These are phyloP conservation scores for Brachionus calyciflorus DNA, from an alignment of 1,140 invertebrate species.

Conservation along the genomic window DNA sequence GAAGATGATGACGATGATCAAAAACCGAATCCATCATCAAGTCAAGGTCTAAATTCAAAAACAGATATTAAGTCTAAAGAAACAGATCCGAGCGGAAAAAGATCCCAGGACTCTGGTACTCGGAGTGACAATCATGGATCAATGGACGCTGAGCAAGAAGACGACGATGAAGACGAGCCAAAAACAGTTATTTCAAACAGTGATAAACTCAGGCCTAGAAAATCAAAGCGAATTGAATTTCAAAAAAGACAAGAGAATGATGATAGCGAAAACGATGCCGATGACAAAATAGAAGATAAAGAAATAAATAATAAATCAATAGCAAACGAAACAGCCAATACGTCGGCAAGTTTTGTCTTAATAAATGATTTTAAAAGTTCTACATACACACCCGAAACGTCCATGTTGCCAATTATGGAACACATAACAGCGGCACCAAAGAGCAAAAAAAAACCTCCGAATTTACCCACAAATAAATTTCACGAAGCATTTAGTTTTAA, in stretches of 20 bases:
- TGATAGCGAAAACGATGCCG: constrained; percentile 10
- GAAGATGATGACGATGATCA: neutral
- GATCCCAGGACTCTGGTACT: no score
- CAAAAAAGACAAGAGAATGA: neutral
- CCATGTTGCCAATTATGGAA: neutral
- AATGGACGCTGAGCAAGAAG: neutral
- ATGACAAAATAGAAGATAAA: neutral
- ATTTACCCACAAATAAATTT: neutral
- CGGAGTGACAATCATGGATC: neutral
- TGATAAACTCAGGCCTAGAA: neutral
- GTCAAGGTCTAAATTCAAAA: no score
- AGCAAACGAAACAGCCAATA: neutral
- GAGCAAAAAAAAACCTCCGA: constrained; percentile 20
- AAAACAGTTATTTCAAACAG: neutral
- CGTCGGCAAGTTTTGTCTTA: constrained; percentile 5
- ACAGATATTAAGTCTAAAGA: neutral
- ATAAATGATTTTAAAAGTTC: constrained; percentile 30
- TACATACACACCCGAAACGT: constrained; percentile 1
- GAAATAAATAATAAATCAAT: neutral
- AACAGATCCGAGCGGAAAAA: no score
- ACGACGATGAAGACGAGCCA: neutral
- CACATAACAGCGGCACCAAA: constrained; percentile 2
- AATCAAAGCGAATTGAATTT: constrained; percentile 17
- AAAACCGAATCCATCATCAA: neutral
- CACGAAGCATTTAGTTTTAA: neutral